Base-by-base conservation (phyloP, 1,140 invertebrate genomes). In the Drosophila pectinifera region DNA sequence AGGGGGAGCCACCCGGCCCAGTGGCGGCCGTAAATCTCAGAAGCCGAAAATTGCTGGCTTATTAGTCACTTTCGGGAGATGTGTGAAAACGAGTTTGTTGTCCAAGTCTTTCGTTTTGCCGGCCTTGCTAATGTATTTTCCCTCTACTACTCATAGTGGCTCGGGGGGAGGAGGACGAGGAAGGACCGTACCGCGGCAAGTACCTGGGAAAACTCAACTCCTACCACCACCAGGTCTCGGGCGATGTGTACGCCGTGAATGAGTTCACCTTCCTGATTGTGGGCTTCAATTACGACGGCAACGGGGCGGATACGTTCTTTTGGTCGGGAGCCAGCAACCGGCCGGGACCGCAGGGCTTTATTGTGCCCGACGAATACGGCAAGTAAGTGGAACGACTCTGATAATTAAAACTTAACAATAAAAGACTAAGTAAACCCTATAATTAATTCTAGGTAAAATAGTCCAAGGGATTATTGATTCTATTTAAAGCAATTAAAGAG, bases 241-340 rank as follows among this genome's bases (percentile, higher is more conserved):
- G 97, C 13, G 96, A 97, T 74, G 95, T 98, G 11, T 98, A 97
- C 93, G 97, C 97, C 7, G 97, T 98, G 0, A 96, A 98, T 92
- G 95, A 97, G 61, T 96, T 94, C 84, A 98, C 97, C 0, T 93
- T 98, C 26, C 92, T 98, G 1, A 93, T 98, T 42, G 95, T 95
- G 14, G 94, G 95, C 34, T 98, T 98, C 80, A 97, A 95, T 91
- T 98, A 98, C 79, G 97, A 98, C 93, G 98, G 98, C 18, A 96
- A 97, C 54, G 97, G 97, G 8, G 95, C 95, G 24, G 97, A 98
- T 90, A 96, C 97, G 5, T 98, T 97, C 92, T 98, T 98, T 91
- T 98, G 97, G 97, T 96, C 97, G 5, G 98, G 97, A 36, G 95
- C 96, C n/a, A 94, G 96, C 0, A 97, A 96, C 80, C 92, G 96